Evolutionary conservation across 2,888 invertebrate species (phyloP), one percentile per base, ranked within the genome.

Genomic region (Sinohyriopsis cumingii): DNA sequence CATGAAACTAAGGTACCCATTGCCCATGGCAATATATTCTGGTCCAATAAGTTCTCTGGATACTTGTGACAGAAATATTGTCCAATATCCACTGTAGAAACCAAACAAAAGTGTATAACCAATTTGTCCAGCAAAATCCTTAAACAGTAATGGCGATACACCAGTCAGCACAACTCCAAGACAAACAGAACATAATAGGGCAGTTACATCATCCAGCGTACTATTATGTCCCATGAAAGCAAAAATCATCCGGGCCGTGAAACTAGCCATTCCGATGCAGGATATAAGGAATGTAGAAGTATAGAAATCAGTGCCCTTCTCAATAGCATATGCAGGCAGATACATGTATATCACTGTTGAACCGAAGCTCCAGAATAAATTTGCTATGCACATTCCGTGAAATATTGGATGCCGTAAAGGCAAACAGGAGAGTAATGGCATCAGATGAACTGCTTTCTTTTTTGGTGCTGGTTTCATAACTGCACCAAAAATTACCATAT

Each of bases 81-180:
- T 87, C 88, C 88, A 88, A 76, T 84, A 89, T n/a, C 88, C 88
- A 68, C 82, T 82, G 75, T 88, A 88, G 76, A 89, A 86, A 57
- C 89, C 89, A 73, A 86, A 86, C 63, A 89, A 76, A 28, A 89
- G 71, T 7, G 85, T 83, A 73, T 86, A 89, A 22, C 86, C 86
- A n/a, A 88, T 84, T 72, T 88, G 86, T 22, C 89, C 89, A 0
- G 88, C 78, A 74, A 82, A 85, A 61, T 84, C 82, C 59, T 88
- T 80, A 75, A 88, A 88, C 68, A 89, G 72, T 63, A 86, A 72
- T 3, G 86, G 86, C 54, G 84, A 85, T 24, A 87, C 84, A 9
- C 88, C 87, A 1, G 88, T 88, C 25, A 89, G 72, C 7, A 89
- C 87, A 9, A 86, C 80, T 0, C 88, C 85, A 5, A 88, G 78